phyloP scores from a whole-genome alignment of 2,888 invertebrate species.

The Lumbricus terrestris region DNA sequence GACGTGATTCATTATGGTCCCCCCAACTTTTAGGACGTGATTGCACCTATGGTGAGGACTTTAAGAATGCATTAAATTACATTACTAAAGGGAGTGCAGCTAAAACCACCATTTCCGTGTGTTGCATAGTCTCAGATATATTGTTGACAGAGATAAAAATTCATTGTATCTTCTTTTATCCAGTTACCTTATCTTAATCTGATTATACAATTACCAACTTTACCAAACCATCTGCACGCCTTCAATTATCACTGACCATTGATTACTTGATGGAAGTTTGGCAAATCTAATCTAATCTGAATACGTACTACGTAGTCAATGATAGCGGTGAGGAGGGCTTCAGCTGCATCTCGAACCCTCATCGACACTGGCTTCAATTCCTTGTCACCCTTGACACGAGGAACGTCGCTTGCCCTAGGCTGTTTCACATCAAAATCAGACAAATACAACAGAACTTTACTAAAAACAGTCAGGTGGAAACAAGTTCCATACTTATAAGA shows the following conservation, averaged over 20 bases:
- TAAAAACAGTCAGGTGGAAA: neutral
- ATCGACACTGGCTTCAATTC: constrained; percentile 94
- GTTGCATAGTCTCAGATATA: neutral
- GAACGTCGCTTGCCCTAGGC: constrained; percentile 73
- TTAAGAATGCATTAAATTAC: neutral
- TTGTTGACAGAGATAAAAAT: neutral
- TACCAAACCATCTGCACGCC: neutral
- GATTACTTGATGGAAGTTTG: neutral
- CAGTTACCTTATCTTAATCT: neutral
- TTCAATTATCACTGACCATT: neutral
- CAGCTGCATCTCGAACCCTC: constrained; percentile 95
- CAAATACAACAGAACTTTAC: neutral
- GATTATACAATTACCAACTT: neutral
- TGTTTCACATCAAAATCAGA: constrained; percentile 4
- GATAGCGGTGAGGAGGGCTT: constrained; percentile 84
- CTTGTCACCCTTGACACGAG: constrained; percentile 92
- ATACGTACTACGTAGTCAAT: constrained; percentile 73
- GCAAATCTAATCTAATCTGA: neutral
- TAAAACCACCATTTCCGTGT: neutral
- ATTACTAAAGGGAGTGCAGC: neutral
- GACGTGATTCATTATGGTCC: no score
- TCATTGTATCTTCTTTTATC: neutral
- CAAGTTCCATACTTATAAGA: neutral
- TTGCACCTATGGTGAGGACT: no score
- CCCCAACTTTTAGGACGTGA: no score